phyloP scores from a whole-genome alignment of 1,140 invertebrate species.

The Sycophila sp. region DNA sequence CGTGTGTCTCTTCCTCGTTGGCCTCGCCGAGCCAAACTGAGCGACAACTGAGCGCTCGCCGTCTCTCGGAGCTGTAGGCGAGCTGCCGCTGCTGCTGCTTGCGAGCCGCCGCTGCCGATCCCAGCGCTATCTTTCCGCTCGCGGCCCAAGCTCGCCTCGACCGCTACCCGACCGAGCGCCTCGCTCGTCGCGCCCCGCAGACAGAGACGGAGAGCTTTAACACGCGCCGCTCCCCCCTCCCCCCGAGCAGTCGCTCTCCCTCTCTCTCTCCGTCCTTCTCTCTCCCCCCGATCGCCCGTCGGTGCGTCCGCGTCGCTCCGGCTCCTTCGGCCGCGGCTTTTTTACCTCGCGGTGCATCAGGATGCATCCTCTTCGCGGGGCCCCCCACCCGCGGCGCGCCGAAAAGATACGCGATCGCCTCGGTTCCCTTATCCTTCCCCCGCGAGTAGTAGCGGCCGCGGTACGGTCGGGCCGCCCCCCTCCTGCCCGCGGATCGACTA shows the following conservation, averaged over 20 bases:
- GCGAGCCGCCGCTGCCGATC: no score
- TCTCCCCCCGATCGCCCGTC: conserved; percentile 27
- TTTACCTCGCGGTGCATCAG: neutral
- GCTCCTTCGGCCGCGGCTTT: neutral
- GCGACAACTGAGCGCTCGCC: conserved; percentile 61
- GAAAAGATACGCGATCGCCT: neutral
- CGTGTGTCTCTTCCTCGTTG: conserved; percentile 54
- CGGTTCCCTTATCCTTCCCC: neutral
- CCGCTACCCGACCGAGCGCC: conserved; percentile 42
- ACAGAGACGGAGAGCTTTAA: conserved; percentile 39
- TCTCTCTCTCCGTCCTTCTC: conserved; percentile 37
- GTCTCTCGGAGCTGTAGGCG: conserved; percentile 53
- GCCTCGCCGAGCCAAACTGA: conserved; percentile 66
- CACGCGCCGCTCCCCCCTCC: conserved; percentile 40
- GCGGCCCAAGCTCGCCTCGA: conserved; percentile 42
- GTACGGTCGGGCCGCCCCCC: neutral
- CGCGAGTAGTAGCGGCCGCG: neutral
- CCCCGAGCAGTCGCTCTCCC: conserved; percentile 22
- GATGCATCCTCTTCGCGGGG: neutral
- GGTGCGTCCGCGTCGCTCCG: neutral
- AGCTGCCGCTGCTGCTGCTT: neutral
- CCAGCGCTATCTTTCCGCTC: conserved; percentile 3
- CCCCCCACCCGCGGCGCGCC: neutral
- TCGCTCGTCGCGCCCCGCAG: conserved; percentile 42
- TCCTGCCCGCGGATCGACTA: neutral